Evolutionary conservation across 2,797 vertebrate genomes (phyloP).

Genomic region (Pseudochirops cupreus): DNA sequence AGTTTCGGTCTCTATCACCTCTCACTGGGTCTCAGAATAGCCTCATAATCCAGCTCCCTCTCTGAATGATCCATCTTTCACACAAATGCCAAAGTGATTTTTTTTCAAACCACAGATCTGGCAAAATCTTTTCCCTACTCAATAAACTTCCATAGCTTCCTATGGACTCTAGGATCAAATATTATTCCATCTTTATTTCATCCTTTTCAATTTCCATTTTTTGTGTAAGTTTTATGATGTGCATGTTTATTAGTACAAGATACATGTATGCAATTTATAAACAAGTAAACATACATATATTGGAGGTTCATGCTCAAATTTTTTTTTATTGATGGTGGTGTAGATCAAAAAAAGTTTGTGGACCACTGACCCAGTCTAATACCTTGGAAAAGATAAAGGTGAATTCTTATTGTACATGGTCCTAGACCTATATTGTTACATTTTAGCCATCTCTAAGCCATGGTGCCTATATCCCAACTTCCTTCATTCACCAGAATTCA

Average conservation of each 20-base stretch:
- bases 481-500: background rate
- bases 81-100: background rate
- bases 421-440: background rate
- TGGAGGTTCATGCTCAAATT: background rate
- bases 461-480: background rate
- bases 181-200: background rate
- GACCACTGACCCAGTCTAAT: background rate
- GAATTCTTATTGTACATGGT: background rate
- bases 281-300: background rate
- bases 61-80: background rate
- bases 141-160: background rate
- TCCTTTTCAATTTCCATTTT: background rate
- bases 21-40: background rate
- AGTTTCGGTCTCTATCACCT: background rate
- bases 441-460: background rate
- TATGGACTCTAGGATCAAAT: background rate
- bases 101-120: background rate
- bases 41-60: background rate
- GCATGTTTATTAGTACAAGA: background rate
- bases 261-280: background rate
- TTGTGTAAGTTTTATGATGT: background rate
- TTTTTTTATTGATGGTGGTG: background rate
- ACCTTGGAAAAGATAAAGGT: background rate
- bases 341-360: background rate
- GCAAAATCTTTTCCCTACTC: background rate